Evolutionary conservation across 2,797 vertebrate genomes (phyloP).

Genomic region (Tympanoctomys barrerae): DNA sequence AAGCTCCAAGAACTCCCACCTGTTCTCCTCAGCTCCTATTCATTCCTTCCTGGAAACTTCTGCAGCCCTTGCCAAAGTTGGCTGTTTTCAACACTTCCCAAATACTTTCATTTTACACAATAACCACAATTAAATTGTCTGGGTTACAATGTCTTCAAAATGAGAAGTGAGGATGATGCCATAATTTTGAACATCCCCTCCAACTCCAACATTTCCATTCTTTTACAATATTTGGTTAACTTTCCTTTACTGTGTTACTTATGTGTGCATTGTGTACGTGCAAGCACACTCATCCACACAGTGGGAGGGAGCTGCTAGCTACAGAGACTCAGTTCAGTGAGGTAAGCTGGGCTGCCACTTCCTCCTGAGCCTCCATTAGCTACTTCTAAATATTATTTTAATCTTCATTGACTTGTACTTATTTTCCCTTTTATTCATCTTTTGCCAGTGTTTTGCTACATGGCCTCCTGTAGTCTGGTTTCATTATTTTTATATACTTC

Average conservation of each 20-base stretch:
- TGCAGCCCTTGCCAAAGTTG: neutral
- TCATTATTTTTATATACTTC: neutral
- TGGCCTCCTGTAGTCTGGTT: neutral
- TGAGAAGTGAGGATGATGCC: neutral
- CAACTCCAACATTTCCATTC: neutral
- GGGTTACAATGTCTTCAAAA: neutral
- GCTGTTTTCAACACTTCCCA: neutral
- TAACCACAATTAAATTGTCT: neutral
- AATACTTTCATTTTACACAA: neutral
- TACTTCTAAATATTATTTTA: constrained; percentile 44
- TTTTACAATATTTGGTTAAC: neutral
- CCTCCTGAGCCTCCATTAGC: neutral
- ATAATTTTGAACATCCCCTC: neutral
- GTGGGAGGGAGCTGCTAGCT: neutral
- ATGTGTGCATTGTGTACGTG: neutral
- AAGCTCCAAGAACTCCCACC: neutral
- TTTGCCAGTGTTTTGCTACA: neutral
- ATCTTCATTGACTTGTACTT: constrained; percentile 26
- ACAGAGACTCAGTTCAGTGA: neutral
- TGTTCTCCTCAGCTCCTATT: neutral
- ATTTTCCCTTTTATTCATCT: constrained; percentile 1
- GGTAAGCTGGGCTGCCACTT: neutral
- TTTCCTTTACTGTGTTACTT: neutral
- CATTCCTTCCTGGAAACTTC: neutral
- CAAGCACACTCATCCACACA: neutral